Conservation (phyloP, 1,140 invertebrate species). For the Drosophila serrata region DNA sequence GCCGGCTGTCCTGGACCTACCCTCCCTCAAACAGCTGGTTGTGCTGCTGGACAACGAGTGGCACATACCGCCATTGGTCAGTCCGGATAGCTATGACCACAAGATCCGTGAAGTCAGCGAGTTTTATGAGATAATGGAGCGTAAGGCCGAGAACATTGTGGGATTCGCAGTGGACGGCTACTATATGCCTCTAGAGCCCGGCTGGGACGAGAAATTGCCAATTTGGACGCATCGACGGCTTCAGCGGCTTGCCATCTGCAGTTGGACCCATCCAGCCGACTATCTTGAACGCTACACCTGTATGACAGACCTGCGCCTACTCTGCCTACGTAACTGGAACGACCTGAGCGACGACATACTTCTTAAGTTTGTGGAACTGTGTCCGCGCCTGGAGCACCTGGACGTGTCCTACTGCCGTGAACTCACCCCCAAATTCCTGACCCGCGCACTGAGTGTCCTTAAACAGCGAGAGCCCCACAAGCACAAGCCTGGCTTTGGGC, state of each 20-base stretch:
- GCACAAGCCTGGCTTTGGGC: conserved; percentile 23
- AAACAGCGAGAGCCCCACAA: conserved; percentile 58
- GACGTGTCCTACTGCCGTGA: conserved; percentile 73
- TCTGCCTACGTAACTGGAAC: conserved; percentile 69
- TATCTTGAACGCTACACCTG: conserved; percentile 64
- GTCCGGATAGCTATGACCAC: conserved; percentile 67
- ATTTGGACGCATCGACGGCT: conserved; percentile 59
- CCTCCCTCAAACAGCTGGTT: conserved; percentile 58
- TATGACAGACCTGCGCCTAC: conserved; percentile 62
- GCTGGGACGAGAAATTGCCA: conserved; percentile 60
- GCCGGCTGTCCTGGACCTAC: conserved; percentile 56
- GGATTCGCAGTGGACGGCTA: conserved; percentile 75
- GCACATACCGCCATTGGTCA: conserved; percentile 48
- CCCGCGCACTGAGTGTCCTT: conserved; percentile 52
- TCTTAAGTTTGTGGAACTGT: conserved; percentile 63
- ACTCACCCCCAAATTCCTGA: conserved; percentile 58
- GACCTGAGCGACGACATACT: conserved; percentile 61
- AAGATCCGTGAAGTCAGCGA: conserved; percentile 73
- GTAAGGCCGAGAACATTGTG: conserved; percentile 54
- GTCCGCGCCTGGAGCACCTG: conserved; percentile 60
- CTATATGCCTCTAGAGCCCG: conserved; percentile 69
- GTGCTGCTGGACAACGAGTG: conserved; percentile 73
- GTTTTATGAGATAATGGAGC: conserved; percentile 73
- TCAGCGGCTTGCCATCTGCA: conserved; percentile 66
- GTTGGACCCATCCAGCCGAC: conserved; percentile 59